Conservation (phyloP, 2,113 vertebrate species). For the Bufo gargarizans region DNA sequence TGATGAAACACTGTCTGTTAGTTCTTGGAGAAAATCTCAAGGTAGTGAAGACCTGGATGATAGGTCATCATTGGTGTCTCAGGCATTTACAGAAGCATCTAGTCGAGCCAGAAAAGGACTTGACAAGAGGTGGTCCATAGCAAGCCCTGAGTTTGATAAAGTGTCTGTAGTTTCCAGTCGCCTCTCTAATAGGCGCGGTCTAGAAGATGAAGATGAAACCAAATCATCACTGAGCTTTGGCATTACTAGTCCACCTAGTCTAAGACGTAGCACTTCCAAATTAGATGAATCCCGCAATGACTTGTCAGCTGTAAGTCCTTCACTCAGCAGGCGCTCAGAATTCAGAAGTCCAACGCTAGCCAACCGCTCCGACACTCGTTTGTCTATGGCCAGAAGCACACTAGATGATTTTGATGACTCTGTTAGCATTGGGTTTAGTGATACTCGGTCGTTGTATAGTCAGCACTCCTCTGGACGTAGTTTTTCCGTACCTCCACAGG, state of each 20-base stretch:
- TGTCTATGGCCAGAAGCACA: constrained; percentile 78
- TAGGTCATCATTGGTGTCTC: constrained; percentile 75
- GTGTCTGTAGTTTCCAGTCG: constrained; percentile 76
- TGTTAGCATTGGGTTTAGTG: constrained; percentile 73
- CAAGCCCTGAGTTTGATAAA: constrained; percentile 79
- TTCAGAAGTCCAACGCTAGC: constrained; percentile 70
- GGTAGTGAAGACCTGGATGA: constrained; percentile 67
- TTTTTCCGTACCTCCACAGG: constrained; percentile 86
- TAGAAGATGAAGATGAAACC: constrained; percentile 75
- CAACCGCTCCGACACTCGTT: constrained; percentile 76
- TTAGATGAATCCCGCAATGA: constrained; percentile 68
- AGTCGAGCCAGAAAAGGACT: constrained; percentile 75
- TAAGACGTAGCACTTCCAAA: constrained; percentile 71
- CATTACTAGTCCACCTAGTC: constrained; percentile 73
- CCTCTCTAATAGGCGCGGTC: constrained; percentile 73
- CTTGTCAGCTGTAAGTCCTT: constrained; percentile 69
- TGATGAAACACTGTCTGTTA: constrained; percentile 67
- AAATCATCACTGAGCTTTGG: constrained; percentile 81
- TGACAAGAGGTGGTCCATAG: constrained; percentile 81
- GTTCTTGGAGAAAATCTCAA: constrained; percentile 69
- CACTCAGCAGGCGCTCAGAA: constrained; percentile 66
- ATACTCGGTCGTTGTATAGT: constrained; percentile 75
- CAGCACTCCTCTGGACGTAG: constrained; percentile 83
- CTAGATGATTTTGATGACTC: constrained; percentile 83
- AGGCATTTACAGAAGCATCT: constrained; percentile 77